Conservation (phyloP, 2,888 invertebrate species). For the Parelbella ahira region DNA sequence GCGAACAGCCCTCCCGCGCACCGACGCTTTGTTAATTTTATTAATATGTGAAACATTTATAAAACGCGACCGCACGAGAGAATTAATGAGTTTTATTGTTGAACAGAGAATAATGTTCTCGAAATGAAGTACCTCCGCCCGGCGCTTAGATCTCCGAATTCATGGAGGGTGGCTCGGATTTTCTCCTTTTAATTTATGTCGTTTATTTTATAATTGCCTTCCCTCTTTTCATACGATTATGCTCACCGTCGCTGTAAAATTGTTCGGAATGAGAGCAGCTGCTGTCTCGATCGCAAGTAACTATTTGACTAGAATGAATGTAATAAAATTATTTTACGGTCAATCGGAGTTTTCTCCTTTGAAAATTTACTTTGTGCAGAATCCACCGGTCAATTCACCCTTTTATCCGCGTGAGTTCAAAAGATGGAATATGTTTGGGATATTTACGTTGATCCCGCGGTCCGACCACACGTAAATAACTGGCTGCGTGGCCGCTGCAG, state of each 20-base stretch:
- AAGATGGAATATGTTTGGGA: conserved; percentile 40
- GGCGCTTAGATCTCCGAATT: conserved; percentile 57
- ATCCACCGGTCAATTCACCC: conserved; percentile 9
- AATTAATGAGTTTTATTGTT: conserved; percentile 80
- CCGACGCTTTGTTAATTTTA: conserved; percentile 77
- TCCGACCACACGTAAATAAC: conserved; percentile 62
- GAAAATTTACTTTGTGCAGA: conserved; percentile 11
- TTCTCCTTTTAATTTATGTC: conserved; percentile 59
- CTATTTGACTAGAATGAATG: not conserved
- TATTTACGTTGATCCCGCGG: conserved; percentile 44
- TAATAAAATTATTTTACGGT: conserved; percentile 4
- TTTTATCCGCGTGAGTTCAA: conserved; percentile 21
- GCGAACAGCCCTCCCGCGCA: conserved; percentile 68
- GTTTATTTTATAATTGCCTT: conserved; percentile 58
- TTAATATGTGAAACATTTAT: conserved; percentile 80
- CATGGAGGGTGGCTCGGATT: conserved; percentile 47
- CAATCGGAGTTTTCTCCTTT: conserved; percentile 11
- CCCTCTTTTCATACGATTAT: conserved; percentile 38
- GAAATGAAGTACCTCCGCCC: conserved; percentile 58
- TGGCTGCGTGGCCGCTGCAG: conserved; percentile 54
- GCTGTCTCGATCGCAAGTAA: conserved; percentile 33
- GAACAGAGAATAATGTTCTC: conserved; percentile 66
- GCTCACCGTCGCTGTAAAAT: conserved; percentile 38
- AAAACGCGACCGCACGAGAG: conserved; percentile 70
- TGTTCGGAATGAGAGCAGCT: conserved; percentile 52